These are phyloP conservation scores for Poecilia velifera DNA, from an alignment of 2,797 vertebrate genomes.

Conservation along the genomic window DNA sequence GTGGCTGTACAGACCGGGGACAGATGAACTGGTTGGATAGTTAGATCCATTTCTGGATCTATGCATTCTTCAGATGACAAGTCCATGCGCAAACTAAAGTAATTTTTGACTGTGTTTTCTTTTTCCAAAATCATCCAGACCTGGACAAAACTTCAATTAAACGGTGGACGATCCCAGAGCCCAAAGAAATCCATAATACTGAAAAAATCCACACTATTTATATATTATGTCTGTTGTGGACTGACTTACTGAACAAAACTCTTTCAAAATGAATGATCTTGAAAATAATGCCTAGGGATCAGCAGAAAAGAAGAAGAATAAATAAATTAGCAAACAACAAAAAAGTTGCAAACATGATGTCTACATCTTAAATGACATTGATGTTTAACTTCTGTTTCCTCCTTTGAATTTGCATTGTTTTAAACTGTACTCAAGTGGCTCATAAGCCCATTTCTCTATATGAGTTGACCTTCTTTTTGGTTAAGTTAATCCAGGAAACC, in stretches of 20 bases:
- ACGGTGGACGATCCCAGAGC: background rate
- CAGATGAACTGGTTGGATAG: background rate
- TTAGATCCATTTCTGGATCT: background rate
- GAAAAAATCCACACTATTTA: background rate
- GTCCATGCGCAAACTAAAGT: background rate
- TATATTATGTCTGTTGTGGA: background rate
- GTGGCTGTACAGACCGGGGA: background rate
- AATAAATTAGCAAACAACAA: background rate
- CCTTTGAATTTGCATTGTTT: background rate
- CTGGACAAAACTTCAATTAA: too few relatives aligned
- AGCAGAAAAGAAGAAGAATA: background rate
- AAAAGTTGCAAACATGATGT: background rate
- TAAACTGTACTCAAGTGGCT: background rate
- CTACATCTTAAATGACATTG: background rate
- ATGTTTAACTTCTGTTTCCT: background rate
- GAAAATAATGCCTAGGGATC: background rate
- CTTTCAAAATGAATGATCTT: background rate
- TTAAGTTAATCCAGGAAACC: background rate
- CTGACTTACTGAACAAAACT: background rate
- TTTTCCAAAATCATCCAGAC: too few relatives aligned
- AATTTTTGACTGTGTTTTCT: background rate
- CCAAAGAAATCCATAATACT: background rate
- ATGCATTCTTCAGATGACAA: background rate
- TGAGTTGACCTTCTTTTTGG: too few relatives aligned
- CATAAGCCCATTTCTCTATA: background rate